A percentile compares a stretch with the other conserved stretches of the same genome.
These are phyloP conservation scores for Physella acuta DNA, from an alignment of 1,140 invertebrate genomes.

Conservation along the genomic window DNA sequence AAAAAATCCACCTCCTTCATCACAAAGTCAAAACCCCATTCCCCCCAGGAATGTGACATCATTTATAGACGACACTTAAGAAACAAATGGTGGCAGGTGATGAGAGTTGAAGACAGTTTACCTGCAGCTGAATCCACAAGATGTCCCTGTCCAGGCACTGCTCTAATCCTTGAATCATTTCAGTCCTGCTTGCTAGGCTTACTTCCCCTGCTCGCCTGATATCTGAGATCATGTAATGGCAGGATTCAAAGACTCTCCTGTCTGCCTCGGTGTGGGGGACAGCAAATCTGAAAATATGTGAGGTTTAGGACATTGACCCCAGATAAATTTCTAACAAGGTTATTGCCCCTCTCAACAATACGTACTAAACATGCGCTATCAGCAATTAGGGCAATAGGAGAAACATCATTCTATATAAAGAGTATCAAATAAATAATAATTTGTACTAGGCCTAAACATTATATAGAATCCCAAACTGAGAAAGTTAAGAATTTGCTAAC, in stretches of 20 bases:
- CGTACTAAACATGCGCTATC: too few species aligned
- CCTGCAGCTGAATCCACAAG: background rate
- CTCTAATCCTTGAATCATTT: background rate
- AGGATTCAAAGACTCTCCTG: conserved; percentile 12
- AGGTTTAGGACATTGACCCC: background rate
- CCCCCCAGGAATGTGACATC: too few species aligned
- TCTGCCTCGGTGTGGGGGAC: conserved; percentile 8
- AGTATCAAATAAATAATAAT: too few species aligned
- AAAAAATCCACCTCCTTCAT: too few species aligned
- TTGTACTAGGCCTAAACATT: too few species aligned
- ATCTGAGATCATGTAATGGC: conserved; percentile 1
- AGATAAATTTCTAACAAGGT: background rate
- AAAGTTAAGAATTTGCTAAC: too few species aligned
- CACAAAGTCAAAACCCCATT: too few species aligned
- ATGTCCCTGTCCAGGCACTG: conserved; percentile 10
- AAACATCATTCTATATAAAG: too few species aligned
- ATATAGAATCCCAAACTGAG: too few species aligned
- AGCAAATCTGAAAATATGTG: conserved; percentile 12
- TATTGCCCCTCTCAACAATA: background rate
- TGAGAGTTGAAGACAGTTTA: too few species aligned
- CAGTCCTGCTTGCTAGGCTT: background rate
- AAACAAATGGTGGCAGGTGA: background rate
- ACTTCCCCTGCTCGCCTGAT: background rate
- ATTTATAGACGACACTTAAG: too few species aligned
- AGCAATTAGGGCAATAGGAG: too few species aligned